Evolutionary conservation across 2,888 invertebrate species (phyloP), one percentile per base, ranked within the genome.

Genomic region (Mimachlamys varia): DNA sequence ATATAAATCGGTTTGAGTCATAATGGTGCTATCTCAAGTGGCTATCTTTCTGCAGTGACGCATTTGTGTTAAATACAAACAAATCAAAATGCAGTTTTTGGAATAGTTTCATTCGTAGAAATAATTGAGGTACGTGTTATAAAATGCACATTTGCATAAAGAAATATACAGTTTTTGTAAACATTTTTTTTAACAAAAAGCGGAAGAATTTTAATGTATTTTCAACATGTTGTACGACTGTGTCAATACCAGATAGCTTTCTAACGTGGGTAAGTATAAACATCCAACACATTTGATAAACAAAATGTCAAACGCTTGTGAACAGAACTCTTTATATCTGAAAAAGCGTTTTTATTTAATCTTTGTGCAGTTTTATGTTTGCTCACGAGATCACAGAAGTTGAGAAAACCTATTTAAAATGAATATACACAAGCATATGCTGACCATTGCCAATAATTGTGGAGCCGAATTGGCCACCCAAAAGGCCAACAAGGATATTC

Each of bases 171-270:
- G 10, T 58, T 58, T 58, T 58, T 22, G 4, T n/a, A 58, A 10
- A 58, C 7, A 3, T 22, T 76, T 76, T 76, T 10, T n/a, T n/a
- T n/a, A n/a, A 33, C 33, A 19, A 76, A 33, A 13, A 76, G 33
- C 76, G 76, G 33, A 76, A 33, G 76, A 33, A 76, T 76, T 76
- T 76, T 76, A 76, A 76, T 76, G 76, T 76, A 76, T 76, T 76
- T 76, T 76, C 76, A 76, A 76, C 15, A 76, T 76, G 76, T 15
- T 76, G 27, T 7, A 15, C 0, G 76, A 33, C 0, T 76, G 27
- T 19, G 76, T 33, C 76, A 76, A 12, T 13, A 76, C 33, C 0
- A 27, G 76, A 13, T 33, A 76, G 27, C 27, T 76, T n/a, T 33
- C 76, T 76, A 33, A 12, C 22, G 58, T 22, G 15, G 0, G 22